These are phyloP conservation scores for Spodoptera picta DNA, from an alignment of 2,888 invertebrate species.

Conservation along the genomic window DNA sequence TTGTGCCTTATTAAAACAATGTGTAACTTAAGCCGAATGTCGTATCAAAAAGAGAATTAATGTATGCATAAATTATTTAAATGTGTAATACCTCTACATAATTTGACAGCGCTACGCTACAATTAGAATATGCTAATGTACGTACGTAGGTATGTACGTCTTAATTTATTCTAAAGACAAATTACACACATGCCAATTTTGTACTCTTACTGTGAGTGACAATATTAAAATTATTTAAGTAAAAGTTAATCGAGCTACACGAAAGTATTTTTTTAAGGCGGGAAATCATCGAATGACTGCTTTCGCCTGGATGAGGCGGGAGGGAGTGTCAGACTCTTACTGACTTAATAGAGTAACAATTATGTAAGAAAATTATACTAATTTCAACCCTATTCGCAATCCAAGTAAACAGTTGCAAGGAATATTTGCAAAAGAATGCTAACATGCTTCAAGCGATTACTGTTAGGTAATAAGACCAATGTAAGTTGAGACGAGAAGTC, in stretches of 20 bases:
- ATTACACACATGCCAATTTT: slow-evolving; percentile 20
- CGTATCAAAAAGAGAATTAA: slow-evolving; percentile 12
- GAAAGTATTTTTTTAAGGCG: no score
- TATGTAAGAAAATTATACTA: slow-evolving; percentile 43
- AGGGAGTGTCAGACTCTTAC: no score
- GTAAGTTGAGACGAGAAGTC: slow-evolving; percentile 35
- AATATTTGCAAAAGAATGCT: slow-evolving; percentile 45
- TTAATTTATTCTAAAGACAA: slow-evolving; percentile 31
- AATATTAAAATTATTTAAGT: slow-evolving; percentile 15
- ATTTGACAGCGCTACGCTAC: slow-evolving; percentile 23
- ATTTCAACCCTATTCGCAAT: slow-evolving; percentile 20
- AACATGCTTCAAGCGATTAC: slow-evolving; percentile 29
- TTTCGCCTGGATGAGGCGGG: no score
- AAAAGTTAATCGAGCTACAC: no score
- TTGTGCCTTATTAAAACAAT: slow-evolving; percentile 2
- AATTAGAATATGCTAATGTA: slow-evolving; percentile 20
- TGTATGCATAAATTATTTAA: slow-evolving; percentile 29
- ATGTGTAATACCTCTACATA: slow-evolving; percentile 27
- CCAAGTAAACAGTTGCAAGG: slow-evolving; percentile 29
- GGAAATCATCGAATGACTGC: no score
- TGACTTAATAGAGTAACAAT: neutral
- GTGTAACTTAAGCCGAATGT: slow-evolving; percentile 5
- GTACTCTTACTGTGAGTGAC: neutral
- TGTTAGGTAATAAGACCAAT: slow-evolving; percentile 24
- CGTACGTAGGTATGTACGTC: slow-evolving; percentile 5